Evolutionary conservation across 2,888 invertebrate genomes (phyloP).

Genomic region (Tetragonula carbonaria): DNA sequence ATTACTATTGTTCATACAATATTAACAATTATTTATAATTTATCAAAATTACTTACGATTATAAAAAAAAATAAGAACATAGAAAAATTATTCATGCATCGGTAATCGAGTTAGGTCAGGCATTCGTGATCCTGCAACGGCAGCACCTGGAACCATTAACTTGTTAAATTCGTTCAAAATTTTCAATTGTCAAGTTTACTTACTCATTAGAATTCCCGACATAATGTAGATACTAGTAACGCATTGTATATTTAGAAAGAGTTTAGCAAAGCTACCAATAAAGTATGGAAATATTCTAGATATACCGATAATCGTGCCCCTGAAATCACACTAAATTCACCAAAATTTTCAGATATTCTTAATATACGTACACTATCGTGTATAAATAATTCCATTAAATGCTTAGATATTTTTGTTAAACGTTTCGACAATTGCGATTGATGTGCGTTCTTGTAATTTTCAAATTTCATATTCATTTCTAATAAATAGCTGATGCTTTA

Average conservation of each 20-base stretch:
- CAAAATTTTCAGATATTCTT: not conserved
- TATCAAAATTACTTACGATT: slow-evolving; percentile 1
- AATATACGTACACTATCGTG: not conserved
- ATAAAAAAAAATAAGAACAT: not conserved
- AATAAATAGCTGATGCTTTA: too few species aligned
- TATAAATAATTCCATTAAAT: too few species aligned
- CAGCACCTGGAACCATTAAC: slow-evolving; percentile 64
- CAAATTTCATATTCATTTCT: too few species aligned
- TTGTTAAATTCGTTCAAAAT: not conserved
- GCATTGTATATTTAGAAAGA: slow-evolving; percentile 62
- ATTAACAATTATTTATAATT: slow-evolving; percentile 11
- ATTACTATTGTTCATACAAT: not conserved
- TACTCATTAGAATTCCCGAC: slow-evolving; percentile 50
- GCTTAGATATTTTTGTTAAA: too few species aligned
- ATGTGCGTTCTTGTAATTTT: too few species aligned
- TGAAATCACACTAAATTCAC: slow-evolving; percentile 42
- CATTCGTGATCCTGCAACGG: slow-evolving; percentile 65
- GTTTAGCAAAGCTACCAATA: slow-evolving; percentile 61
- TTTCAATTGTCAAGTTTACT: not conserved
- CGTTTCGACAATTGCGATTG: too few species aligned
- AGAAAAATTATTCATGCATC: slow-evolving; percentile 65
- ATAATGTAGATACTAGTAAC: slow-evolving; percentile 39
- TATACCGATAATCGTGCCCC: slow-evolving; percentile 72
- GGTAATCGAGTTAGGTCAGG: slow-evolving; percentile 71
- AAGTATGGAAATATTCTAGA: slow-evolving; percentile 71